These are phyloP conservation scores for Sebastes schlegelii DNA, from an alignment of 2,113 vertebrate species.

Conservation along the genomic window DNA sequence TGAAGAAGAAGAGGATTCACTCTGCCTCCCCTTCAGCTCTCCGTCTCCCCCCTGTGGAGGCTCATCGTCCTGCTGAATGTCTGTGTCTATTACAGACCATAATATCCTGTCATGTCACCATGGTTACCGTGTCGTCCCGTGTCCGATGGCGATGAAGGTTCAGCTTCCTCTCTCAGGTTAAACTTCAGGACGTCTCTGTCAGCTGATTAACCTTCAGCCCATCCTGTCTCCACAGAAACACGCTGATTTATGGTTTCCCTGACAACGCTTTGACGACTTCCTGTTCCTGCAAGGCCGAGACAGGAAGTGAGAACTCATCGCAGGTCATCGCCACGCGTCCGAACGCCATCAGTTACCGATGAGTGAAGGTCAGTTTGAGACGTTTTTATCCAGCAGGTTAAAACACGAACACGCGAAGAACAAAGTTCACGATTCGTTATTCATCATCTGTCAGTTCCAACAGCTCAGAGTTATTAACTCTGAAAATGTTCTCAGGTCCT, in stretches of 20 bases:
- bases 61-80: too few relatives aligned
- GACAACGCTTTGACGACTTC: constrained; percentile 29
- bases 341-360: neutral
- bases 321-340: neutral
- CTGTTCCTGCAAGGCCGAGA: constrained; percentile 35
- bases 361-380: constrained; percentile 5
- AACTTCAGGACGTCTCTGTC: constrained; percentile 15
- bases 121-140: too few relatives aligned
- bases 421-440: too few relatives aligned
- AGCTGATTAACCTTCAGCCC: neutral
- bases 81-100: too few relatives aligned
- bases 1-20: too few relatives aligned
- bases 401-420: too few relatives aligned
- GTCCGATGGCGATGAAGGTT: neutral
- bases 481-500: too few relatives aligned
- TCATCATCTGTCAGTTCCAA: too few relatives aligned
- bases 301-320: constrained; percentile 27
- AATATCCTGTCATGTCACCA: too few relatives aligned
- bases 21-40: too few relatives aligned
- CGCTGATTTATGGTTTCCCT: constrained; percentile 29
- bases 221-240: constrained; percentile 36
- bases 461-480: too few relatives aligned
- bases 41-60: too few relatives aligned
- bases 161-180: neutral
- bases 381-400: neutral